These are phyloP conservation scores for Chionomys nivalis DNA, from an alignment of 2,113 vertebrate species.

Conservation along the genomic window DNA sequence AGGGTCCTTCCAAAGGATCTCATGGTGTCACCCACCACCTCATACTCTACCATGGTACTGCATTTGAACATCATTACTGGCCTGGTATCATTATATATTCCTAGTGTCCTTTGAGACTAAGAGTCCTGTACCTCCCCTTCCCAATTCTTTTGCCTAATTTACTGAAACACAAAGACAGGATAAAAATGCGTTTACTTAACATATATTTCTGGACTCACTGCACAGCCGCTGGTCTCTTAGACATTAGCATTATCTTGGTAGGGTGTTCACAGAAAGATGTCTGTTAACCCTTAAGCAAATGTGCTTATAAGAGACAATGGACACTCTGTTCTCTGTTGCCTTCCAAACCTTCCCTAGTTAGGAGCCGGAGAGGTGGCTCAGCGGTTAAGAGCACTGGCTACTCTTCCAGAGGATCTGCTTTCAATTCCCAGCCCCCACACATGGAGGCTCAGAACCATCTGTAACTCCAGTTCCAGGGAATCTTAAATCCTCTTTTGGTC, in stretches of 20 bases:
- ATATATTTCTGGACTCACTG: not conserved
- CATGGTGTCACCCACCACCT: not conserved
- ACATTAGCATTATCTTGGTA: not conserved
- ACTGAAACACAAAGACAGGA: not conserved
- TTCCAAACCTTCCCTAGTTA: not conserved
- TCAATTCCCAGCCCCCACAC: not conserved
- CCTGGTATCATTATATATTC: not conserved
- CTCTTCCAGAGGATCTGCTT: not conserved
- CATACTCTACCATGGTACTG: not conserved
- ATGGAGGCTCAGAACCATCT: not conserved
- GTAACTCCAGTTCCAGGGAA: not conserved
- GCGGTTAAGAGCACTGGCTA: not conserved
- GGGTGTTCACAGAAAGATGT: not conserved
- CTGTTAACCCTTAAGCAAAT: conserved; percentile 5
- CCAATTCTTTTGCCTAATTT: not conserved
- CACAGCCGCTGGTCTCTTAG: not conserved
- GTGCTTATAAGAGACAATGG: not conserved
- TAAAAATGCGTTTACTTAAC: not conserved
- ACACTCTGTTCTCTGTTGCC: not conserved
- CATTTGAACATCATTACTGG: not conserved
- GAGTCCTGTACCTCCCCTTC: not conserved
- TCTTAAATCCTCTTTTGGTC: not conserved
- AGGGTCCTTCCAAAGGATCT: not conserved
- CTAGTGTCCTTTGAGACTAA: not conserved
- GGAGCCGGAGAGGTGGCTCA: too few species aligned